Base-by-base conservation (phyloP, 2,113 vertebrate species). In the Rhinolophus ferrumequinum region DNA sequence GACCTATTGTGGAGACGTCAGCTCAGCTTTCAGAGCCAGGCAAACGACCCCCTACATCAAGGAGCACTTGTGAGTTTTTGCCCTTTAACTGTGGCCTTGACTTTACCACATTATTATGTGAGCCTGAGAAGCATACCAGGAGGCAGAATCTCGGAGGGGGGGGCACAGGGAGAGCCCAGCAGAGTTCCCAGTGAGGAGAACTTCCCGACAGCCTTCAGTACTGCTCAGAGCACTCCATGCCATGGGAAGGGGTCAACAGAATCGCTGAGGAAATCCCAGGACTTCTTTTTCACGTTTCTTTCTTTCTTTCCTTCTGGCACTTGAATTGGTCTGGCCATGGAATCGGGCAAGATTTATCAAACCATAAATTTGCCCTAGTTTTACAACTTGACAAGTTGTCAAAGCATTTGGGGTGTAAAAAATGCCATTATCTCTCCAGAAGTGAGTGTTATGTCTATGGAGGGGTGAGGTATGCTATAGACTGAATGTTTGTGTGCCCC, bases 331-430 rank as follows among this genome's bases (percentile, higher is more conserved):
- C 52, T 83, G 19, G 62, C 3, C 13, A 11, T 47, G 5, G 11
- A 54, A 50, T 60, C 41, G 35, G 58, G 54, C 1, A 41, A 95
- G 47, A 79, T 64, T 92, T 62, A 8, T 41, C 50, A 81, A 86
- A 67, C 7, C 30, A 38, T 50, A 21, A 81, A 60, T 54, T 47
- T 33, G 2, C 19, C 56, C 21, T 76, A 44, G n/a, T 90, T 56
- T 54, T 24, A 44, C n/a, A 92, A 14, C 18, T 14, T 77, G 50
- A 50, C n/a, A 92, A 50, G 72, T 18, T 69, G 85, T 93, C 12
- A 85, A 38, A 95, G 44, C 35, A 83, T 94, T 90, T n/a, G 69
- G n/a, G 44, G 1, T 81, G 4, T 66, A 80, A 95, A 83, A 77
- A 77, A 86, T 73, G 8, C 50, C 28, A 64, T 60, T 64, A 16